These are phyloP conservation scores for Barnardius zonarius DNA, from an alignment of 2,113 vertebrate genomes.

Conservation along the genomic window DNA sequence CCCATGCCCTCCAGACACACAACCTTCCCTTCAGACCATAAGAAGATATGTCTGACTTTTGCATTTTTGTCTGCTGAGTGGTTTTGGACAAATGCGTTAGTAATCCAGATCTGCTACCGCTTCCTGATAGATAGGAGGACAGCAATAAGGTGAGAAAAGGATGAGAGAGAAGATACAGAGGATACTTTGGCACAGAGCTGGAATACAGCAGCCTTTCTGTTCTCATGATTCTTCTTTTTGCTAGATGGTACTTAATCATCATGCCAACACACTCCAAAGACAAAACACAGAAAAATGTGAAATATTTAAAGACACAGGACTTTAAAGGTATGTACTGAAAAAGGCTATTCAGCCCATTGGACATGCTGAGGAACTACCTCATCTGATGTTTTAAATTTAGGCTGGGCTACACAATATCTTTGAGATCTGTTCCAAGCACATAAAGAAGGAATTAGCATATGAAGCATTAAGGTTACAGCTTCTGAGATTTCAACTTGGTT, in stretches of 20 bases:
- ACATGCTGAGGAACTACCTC: neutral
- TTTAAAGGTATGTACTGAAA: neutral
- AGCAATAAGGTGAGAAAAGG: neutral
- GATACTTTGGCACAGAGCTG: neutral
- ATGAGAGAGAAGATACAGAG: neutral
- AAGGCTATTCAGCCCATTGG: neutral
- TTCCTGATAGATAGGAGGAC: neutral
- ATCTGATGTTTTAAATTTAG: neutral
- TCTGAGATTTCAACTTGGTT: neutral
- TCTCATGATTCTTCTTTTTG: neutral
- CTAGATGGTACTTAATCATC: neutral
- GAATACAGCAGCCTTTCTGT: neutral
- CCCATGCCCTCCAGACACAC: neutral
- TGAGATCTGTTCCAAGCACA: neutral
- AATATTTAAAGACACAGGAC: neutral
- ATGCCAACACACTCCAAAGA: neutral
- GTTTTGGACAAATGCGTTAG: neutral
- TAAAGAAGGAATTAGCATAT: neutral
- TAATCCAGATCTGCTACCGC: neutral
- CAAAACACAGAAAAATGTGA: neutral
- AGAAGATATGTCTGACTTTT: neutral
- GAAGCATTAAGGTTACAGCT: neutral
- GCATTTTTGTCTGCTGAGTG: neutral
- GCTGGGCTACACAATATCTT: neutral
- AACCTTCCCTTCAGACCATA: neutral